A percentile compares a stretch with the other conserved stretches of the same genome.
These are phyloP conservation scores for Takifugu flavidus DNA, from an alignment of 2,113 vertebrate genomes.

Conservation along the genomic window DNA sequence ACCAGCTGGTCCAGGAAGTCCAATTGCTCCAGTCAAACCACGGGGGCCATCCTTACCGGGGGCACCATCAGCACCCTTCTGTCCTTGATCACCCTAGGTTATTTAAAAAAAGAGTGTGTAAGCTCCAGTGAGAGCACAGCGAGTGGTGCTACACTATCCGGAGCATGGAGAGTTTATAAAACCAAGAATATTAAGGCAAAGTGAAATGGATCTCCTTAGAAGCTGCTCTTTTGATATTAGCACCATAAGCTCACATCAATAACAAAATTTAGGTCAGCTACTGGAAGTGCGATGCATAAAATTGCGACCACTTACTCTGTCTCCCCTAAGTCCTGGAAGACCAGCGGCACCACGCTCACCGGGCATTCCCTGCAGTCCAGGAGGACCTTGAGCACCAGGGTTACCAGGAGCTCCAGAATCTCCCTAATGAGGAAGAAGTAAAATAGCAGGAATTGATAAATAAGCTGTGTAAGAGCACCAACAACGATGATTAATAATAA, in stretches of 20 bases:
- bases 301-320: slow-evolving; percentile 82
- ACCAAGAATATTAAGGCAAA: no score
- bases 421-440: slow-evolving; percentile 73
- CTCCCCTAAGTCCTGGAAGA: slow-evolving; percentile 93
- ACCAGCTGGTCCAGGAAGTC: slow-evolving; percentile 90
- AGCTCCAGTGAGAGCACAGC: neutral
- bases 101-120: slow-evolving; percentile 2
- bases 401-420: slow-evolving; percentile 86
- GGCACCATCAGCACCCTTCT: slow-evolving; percentile 88
- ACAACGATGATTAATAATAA: no score
- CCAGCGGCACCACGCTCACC: slow-evolving; percentile 93
- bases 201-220: no score
- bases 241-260: no score
- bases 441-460: no score
- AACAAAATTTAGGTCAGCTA: no score
- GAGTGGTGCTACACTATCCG: neutral
- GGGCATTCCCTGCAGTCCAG: slow-evolving; percentile 99
- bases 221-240: no score
- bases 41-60: slow-evolving; percentile 92
- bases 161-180: no score
- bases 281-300: no score
- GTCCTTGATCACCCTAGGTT: slow-evolving; percentile 88
- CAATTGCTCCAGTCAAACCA: slow-evolving; percentile 93
- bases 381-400: slow-evolving; percentile 85
- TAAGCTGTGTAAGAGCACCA: no score